Evolutionary conservation across 30 jellyfish, hydroid and myxozoan species (phyloP).

Genomic region (Pelagia noctiluca): DNA sequence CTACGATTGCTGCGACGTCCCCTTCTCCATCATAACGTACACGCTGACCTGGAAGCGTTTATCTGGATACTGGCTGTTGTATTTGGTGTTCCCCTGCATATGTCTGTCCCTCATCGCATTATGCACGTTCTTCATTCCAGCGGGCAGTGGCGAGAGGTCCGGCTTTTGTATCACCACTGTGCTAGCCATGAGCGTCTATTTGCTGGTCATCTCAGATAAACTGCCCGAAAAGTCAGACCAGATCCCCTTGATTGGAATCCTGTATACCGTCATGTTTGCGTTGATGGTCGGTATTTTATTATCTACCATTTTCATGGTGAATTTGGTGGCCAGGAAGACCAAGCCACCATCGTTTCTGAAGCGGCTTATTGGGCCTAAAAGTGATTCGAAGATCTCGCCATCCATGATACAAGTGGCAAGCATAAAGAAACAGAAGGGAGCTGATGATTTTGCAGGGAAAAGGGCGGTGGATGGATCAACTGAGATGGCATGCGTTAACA

Average conservation of each 20-base stretch:
- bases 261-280: slow-evolving; percentile 65
- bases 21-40: slow-evolving; percentile 46
- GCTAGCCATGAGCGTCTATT: slow-evolving; percentile 84
- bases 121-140: slow-evolving; percentile 78
- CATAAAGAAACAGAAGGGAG: no score
- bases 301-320: slow-evolving; percentile 45
- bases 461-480: no score
- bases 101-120: slow-evolving; percentile 64
- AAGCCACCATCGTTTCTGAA: slow-evolving; percentile 68
- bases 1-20: slow-evolving; percentile 52
- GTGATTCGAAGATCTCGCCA: no score
- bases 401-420: no score
- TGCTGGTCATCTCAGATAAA: slow-evolving; percentile 85
- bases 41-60: slow-evolving; percentile 46
- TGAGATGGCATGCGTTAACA: no score
- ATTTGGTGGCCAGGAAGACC: slow-evolving; percentile 48
- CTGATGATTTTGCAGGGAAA: no score
- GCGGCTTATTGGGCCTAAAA: slow-evolving; percentile 45
- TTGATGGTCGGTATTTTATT: slow-evolving; percentile 56
- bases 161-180: slow-evolving; percentile 89
- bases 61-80: slow-evolving; percentile 62
- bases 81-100: slow-evolving; percentile 81
- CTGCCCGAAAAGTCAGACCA: slow-evolving; percentile 92
- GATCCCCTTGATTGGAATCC: slow-evolving; percentile 82
- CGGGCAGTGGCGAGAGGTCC: slow-evolving; percentile 92